Percentiles rank a stretch among this genome's conserved stretches.
Conservation (phyloP, 2,888 invertebrate genomes). For the Mesorhabditis spiculigera region DNA sequence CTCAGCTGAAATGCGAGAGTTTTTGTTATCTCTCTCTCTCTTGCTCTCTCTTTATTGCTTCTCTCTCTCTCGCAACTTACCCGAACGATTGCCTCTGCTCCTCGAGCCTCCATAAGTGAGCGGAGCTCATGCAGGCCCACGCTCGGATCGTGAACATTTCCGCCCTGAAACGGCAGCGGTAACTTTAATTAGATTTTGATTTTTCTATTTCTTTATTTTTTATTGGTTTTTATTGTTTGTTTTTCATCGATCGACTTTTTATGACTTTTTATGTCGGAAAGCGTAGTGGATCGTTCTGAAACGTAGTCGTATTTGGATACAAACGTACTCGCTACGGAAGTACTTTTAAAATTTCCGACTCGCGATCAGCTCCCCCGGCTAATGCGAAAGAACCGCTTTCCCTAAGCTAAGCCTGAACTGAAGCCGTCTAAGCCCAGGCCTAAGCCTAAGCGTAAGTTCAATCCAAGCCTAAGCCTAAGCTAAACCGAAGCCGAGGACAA, state of each 20-base stretch:
- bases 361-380: no score
- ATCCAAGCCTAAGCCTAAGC: not conserved
- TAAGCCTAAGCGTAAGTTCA: not conserved
- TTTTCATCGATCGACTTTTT: no score
- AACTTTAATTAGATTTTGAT: not conserved
- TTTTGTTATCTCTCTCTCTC: conserved; percentile 16
- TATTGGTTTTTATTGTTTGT: no score
- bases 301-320: not conserved
- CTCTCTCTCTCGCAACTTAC: conserved; percentile 62
- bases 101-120: conserved; percentile 96
- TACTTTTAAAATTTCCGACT: no score
- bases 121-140: conserved; percentile 86
- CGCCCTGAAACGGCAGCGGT: conserved; percentile 23
- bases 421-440: no score
- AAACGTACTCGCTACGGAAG: no score
- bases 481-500: no score
- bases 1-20: conserved; percentile 35
- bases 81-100: conserved; percentile 86
- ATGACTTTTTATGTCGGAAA: no score
- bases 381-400: no score
- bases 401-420: no score
- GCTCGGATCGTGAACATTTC: conserved; percentile 21
- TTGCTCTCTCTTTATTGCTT: no score
- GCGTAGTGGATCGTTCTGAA: not conserved
- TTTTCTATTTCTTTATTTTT: no score